Base-by-base conservation (phyloP, 2,797 vertebrate species). In the Lepus oiostolus region DNA sequence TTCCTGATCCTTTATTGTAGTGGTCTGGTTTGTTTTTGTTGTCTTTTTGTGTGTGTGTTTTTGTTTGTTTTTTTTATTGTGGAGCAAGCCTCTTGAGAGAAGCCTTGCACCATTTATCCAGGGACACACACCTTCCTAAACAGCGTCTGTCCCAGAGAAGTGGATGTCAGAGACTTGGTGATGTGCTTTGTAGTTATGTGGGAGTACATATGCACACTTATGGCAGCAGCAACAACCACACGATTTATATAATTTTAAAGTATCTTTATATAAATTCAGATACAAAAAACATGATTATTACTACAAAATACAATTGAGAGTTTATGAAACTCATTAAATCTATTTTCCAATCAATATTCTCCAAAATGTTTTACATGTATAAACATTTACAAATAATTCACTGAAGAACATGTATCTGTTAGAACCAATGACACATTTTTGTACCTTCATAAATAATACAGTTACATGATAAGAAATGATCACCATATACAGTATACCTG, bases 111-210 rank as follows among this genome's bases (percentile, higher is more conserved):
- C 13, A 28, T 1, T 22, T 2, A 60, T 28, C 11, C 1, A 35
- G 24, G 1, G 0, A 4, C 1, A 28, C 2, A 0, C 2, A 42
- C 67, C 28, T 38, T 4, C 7, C 7, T 30, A 11, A 1, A 47
- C 1, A 12, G 47, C 21, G 13, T 92, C 24, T 77, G 42, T 19
- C 30, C 5, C 30, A 16, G 30, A 26, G 21, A 93, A 72, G 24
- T 30, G 6, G 0, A 26, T 76, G 4, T 22, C 0, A 81, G 7
- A 42, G 47, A 26, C 42, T 26, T 35, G 4, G 1, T 76, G 5
- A 58, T 60, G 4, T 47, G 42, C 42, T 58, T 38, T 52, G 9
- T 7, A 60, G 77, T 54, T 12, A 38, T 7, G 28, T 50, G 38
- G 60, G 11, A 47, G 5, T 7, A 30, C 2, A 38, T 22, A 22